Base-by-base conservation (phyloP, 37 sponge, comb jelly and placozoan genomes). In the Corticium candelabrum region DNA sequence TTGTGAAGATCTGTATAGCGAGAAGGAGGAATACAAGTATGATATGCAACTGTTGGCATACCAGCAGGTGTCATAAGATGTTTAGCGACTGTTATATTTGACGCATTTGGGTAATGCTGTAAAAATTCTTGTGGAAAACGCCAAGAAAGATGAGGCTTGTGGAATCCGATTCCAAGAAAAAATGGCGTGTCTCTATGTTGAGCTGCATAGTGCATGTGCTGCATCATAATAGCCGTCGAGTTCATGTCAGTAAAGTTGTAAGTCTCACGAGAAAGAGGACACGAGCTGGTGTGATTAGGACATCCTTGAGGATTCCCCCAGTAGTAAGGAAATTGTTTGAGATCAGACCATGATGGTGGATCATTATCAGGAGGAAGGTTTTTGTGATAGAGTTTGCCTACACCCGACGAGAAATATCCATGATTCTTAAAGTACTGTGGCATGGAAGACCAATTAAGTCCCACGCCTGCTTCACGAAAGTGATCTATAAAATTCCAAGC, bases 91-190 rank as follows among this genome's bases (percentile, higher is more conserved):
- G 38, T 5, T 5, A 71, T 80, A 1, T 80, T 74, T n/a, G 21
- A 27, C 11, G 37, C 76, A 37, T 21, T 27, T 39, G 78, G 83
- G 68, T 83, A 83, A 35, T 77, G 29, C 37, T 83, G 78, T 62
- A 31, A 76, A 68, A 75, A 83, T 37, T 37, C 2, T 1, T 39
- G 4, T 11, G 83, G 83, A 11, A 68, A 40, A 38, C 69, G 69
- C 32, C 75, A 77, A 34, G 83, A 78, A 1, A 83, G 71, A 67
- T 83, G 83, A n/a, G 83, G 83, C 38, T 83, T 83, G 72, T 83
- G 77, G 38, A 83, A 76, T 68, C 83, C 83, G 34, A 83, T 78
- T 1, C 77, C 83, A 3, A 83, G 29, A 39, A 83, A 83, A 73
- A 83, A 83, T 5, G 83, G 83, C 4, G 73, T 11, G 30, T n/a